Base-by-base conservation (phyloP, 1,140 invertebrate genomes). In the Caenorhabditis inopinata region DNA sequence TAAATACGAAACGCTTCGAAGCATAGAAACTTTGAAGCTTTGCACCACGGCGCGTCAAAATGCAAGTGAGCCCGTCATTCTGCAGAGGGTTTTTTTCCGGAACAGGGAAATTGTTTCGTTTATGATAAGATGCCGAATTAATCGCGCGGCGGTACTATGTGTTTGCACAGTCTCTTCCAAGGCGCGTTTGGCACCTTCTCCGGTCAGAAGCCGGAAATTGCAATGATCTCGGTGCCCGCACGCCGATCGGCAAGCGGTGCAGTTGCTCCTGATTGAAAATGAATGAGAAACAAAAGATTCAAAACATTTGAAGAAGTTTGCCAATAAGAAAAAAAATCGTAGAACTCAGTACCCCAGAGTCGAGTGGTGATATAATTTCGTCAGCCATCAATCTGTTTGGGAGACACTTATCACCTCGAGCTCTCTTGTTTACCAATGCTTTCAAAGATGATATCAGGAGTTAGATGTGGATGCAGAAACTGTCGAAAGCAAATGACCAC, bases 71-170 rank as follows among this genome's bases (percentile, higher is more conserved):
- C 18, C 58, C 58, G 32, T 68, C 58, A 68, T 21, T 68, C 38
- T 21, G 35, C 32, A 18, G 58, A 12, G 58, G 38, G 58, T 68
- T 32, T 38, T 68, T 68, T 68, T 68, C 58, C 58, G 58, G 58
- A 68, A 68, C 58, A 68, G 58, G 58, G 58, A 68, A 68, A 68
- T 68, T 68, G 58, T 68, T 68, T 68, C 58, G 58, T 68, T 68
- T 68, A 68, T 68, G 58, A 68, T 68, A 68, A 68, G 58, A 68
- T 38, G 32, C 38, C 58, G 58, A 68, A 68, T 68, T 42, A 68
- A 68, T 42, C 58, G 32, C 32, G 58, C 58, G 58, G 25, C 32
- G 58, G 58, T 68, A 18, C 38, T 16, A 38, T 42, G 58, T 68
- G 32, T 68, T 29, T 11, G 58, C 32, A 42, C 38, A 14, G 58